Conservation (phyloP, 2,113 vertebrate genomes). For the zebrafish (Danio rerio) region GRCz12tu NC_133192.1:14533001-14533500, state of each 20-base stretch:
- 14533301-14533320: constrained; percentile 33
- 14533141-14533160: too few relatives aligned
- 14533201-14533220: neutral
- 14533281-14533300: constrained; percentile 10
- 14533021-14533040: too few relatives aligned
- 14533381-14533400: neutral
- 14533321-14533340: constrained; percentile 3
- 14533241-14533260: constrained; percentile 14
- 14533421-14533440: neutral
- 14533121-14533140: too few relatives aligned
- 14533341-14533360: neutral
- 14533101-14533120: too few relatives aligned
- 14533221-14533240: neutral
- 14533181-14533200: constrained; percentile 2
- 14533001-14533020: too few relatives aligned
- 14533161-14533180: neutral
- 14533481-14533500: neutral
- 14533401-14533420: constrained; percentile 1
- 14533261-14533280: neutral
- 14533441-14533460: neutral
- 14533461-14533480: neutral
- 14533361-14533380: neutral
- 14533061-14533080: too few relatives aligned
- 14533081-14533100: too few relatives aligned
- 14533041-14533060: too few relatives aligned